Conservation (phyloP, 2,113 vertebrate species). For the Campylomormyrus tamandua region DNA sequence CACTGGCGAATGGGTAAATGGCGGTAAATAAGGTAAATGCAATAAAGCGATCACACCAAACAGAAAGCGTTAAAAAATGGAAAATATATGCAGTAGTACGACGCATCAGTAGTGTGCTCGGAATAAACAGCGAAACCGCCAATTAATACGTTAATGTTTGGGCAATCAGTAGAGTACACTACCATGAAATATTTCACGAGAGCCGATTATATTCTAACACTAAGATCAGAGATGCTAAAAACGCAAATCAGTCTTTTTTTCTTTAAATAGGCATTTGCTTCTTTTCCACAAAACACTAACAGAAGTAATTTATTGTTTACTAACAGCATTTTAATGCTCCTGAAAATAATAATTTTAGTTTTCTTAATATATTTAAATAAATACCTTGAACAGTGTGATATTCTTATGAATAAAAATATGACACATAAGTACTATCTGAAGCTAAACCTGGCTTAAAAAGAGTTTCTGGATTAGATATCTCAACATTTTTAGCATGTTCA, state of each 20-base stretch:
- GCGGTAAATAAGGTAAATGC: slow-evolving; percentile 44
- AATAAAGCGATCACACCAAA: slow-evolving; percentile 18
- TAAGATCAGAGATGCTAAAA: background rate
- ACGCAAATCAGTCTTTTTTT: background rate
- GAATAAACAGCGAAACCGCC: background rate
- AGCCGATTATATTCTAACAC: background rate
- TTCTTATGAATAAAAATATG: background rate
- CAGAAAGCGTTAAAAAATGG: background rate
- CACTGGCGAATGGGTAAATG: slow-evolving; percentile 45
- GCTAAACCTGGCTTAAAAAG: background rate
- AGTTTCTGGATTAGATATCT: background rate
- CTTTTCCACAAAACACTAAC: background rate
- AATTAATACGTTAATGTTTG: background rate
- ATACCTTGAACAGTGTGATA: background rate
- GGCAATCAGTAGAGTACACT: background rate
- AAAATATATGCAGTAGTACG: background rate
- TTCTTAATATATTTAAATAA: background rate
- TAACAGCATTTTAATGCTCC: background rate
- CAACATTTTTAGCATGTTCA: background rate
- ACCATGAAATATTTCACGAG: background rate
- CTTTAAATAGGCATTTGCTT: background rate
- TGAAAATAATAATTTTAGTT: background rate
- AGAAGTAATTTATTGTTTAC: background rate
- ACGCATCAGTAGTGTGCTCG: background rate
- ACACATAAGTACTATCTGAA: background rate